phyloP scores from a whole-genome alignment of 2,888 invertebrate species.

The Mesorhabditis spiculigera region DNA sequence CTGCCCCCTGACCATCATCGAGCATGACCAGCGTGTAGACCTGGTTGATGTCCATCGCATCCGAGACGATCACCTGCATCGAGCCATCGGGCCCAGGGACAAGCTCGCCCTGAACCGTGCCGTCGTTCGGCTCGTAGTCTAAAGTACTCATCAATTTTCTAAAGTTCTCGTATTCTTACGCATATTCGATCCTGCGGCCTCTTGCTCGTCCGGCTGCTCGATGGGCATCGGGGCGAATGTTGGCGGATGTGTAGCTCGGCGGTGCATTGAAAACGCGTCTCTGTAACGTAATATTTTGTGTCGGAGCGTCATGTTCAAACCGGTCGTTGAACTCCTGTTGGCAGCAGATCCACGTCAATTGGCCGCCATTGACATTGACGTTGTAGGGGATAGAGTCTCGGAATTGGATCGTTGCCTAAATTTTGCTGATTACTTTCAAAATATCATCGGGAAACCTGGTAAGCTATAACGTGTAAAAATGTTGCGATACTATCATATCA shows the following conservation, averaged over 20 bases:
- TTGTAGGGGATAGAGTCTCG: constrained; percentile 10
- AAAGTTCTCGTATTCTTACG: constrained; percentile 5
- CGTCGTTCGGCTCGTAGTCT: background rate
- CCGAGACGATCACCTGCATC: constrained; percentile 20
- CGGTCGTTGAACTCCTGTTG: constrained; percentile 28
- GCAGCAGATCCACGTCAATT: constrained; percentile 42
- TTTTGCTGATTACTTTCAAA: no score
- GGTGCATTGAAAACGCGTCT: background rate
- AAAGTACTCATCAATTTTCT: no score
- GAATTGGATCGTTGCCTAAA: constrained; percentile 9
- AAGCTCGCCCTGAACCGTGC: constrained; percentile 13
- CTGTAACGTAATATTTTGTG: constrained; percentile 1
- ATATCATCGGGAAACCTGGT: background rate
- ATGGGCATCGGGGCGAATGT: constrained; percentile 9
- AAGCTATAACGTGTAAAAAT: background rate
- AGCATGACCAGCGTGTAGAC: constrained; percentile 15
- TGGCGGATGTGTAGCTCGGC: background rate
- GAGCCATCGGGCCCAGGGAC: constrained; percentile 22
- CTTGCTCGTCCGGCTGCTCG: constrained; percentile 9
- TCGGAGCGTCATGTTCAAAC: constrained; percentile 9
- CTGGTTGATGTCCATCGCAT: constrained; percentile 10
- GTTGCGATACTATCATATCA: background rate
- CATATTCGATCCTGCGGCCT: constrained; percentile 7
- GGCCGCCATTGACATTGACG: constrained; percentile 27
- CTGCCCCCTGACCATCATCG: constrained; percentile 13